Evolutionary conservation across 2,797 vertebrate species (phyloP).

Genomic region (Tapera naevia): DNA sequence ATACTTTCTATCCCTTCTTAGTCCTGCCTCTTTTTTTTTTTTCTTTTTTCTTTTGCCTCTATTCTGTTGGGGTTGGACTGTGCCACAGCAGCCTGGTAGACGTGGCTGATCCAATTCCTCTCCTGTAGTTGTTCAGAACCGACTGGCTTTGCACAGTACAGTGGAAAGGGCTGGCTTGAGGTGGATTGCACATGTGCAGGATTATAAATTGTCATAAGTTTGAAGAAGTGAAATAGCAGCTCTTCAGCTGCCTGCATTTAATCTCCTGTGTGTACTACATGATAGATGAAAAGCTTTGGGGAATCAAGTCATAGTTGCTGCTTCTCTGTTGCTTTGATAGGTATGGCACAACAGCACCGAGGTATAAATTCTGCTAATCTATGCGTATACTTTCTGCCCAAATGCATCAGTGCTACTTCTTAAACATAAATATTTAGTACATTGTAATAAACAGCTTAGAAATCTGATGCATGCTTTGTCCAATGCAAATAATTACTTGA

Average conservation of each 20-base stretch:
- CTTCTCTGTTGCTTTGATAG: background rate
- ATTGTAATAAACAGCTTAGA: background rate
- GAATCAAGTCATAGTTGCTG: background rate
- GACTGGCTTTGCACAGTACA: accelerated
- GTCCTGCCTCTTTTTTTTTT: background rate
- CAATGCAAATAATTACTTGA: background rate
- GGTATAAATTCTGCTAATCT: background rate
- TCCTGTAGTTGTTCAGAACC: background rate
- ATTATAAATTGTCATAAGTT: background rate
- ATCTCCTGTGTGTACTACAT: accelerated
- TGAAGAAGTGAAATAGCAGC: background rate
- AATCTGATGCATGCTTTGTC: background rate
- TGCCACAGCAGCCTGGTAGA: background rate
- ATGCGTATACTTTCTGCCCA: background rate
- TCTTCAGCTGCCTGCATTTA: background rate
- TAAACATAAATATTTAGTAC: background rate
- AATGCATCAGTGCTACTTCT: background rate
- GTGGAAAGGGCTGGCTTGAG: background rate
- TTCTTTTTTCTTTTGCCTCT: background rate
- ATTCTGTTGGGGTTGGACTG: background rate
- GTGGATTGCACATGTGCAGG: background rate
- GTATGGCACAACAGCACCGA: accelerated
- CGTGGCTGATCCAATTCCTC: background rate
- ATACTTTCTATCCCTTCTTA: background rate
- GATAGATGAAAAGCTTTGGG: background rate